Evolutionary conservation across 1,140 invertebrate genomes (phyloP), one percentile per base, ranked within the genome.

Genomic region (Centruroides sculpturatus): DNA sequence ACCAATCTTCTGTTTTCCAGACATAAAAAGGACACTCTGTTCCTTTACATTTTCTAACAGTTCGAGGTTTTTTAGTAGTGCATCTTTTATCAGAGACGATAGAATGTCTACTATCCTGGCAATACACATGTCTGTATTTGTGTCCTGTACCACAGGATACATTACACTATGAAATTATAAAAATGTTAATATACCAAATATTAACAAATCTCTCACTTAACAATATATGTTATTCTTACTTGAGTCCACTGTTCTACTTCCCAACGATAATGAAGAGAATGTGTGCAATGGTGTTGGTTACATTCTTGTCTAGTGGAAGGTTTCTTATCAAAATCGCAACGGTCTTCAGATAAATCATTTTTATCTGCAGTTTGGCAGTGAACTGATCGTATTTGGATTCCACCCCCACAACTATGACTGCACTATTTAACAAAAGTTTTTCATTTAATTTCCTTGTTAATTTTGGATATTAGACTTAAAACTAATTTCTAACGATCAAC

Each of bases 1-100:
- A 84, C 85, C 86, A 88, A 0, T 80, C 70, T 41, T 76, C 76
- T 57, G 77, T 79, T 51, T 79, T 73, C 85, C 85, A 89, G 66
- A 41, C 41, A 41, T 80, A 77, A n/a, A 79, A 82, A 3, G 73
- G 77, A 70, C 81, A 87, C 23, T 48, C 34, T 6, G 13, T 6
- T 36, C 35, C 51, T 36, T 36, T 23, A 61, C 79, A 80, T 23
- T 66, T 67, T 56, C 72, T 69, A 53, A 68, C 72, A 53, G 35
- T 46, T 48, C 46, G 54, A 11, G 60, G 64, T 52, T 60, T 61
- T 35, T 65, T 55, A n/a, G 67, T 60, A 62, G 69, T 50, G 46
- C 66, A 68, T 47, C 57, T 59, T 11, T 56, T 13, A 58, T 65
- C 55, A 3, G 46, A 5, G 2, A 67, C 62, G 12, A 34, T 35